A percentile compares a stretch with the other conserved stretches of the same genome.
Evolutionary conservation across 2,888 invertebrate genomes (phyloP).

Genomic region (Synergus gifuensis): DNA sequence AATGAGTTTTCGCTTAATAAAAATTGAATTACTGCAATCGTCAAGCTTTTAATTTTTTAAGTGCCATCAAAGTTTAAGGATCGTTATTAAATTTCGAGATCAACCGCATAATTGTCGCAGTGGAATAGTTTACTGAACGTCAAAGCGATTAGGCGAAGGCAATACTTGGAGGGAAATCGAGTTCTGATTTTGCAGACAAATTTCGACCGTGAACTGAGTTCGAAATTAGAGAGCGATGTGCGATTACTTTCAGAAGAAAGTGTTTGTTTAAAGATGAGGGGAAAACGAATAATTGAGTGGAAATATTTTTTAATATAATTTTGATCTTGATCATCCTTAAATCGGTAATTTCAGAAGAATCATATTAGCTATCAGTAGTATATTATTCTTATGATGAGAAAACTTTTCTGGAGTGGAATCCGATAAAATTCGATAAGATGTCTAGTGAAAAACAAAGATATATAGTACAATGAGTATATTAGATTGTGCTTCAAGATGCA

Average conservation of each 20-base stretch:
- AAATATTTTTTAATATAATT: not conserved
- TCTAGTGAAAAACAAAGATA: not conserved
- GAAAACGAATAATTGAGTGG: not conserved
- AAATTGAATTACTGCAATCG: not conserved
- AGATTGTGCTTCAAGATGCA: not conserved
- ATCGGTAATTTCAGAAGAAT: not conserved
- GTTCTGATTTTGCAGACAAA: not conserved
- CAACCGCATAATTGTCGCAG: not conserved
- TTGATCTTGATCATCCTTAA: not conserved
- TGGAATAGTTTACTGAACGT: not conserved
- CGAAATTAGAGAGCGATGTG: not conserved
- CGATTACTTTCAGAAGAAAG: conserved; percentile 12
- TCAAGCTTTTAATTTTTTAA: not conserved
- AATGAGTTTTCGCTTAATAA: not conserved
- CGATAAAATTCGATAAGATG: not conserved
- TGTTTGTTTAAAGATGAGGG: not conserved
- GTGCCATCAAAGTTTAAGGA: not conserved
- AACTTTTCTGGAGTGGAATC: not conserved
- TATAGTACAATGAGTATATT: not conserved
- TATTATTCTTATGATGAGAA: not conserved
- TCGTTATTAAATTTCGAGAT: not conserved
- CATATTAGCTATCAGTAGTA: not conserved
- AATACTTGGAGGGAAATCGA: not conserved
- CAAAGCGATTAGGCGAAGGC: not conserved
- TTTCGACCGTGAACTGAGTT: not conserved